Percentiles rank a stretch among this genome's conserved stretches.
phyloP scores from a whole-genome alignment of 2,113 vertebrate species.

The Dromas ardeola region DNA sequence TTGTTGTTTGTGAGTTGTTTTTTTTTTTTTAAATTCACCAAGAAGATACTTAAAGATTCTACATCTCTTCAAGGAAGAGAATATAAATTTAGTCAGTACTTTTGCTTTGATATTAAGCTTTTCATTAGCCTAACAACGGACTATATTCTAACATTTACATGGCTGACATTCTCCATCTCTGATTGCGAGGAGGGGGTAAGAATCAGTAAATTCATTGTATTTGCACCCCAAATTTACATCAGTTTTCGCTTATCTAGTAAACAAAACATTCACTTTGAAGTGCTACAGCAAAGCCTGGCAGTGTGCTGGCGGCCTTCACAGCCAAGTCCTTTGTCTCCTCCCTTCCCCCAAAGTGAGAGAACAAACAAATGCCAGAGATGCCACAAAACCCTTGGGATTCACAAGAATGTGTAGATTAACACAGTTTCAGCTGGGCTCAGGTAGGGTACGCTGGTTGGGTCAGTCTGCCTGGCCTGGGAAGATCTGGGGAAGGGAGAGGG shows the following conservation, averaged over 20 bases:
- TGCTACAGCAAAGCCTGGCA: constrained; percentile 4
- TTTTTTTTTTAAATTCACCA: background rate
- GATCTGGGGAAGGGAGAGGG: background rate
- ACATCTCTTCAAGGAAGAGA: background rate
- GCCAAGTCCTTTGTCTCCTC: constrained; percentile 61
- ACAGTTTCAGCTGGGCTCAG: background rate
- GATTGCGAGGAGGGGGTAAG: background rate
- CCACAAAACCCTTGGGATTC: constrained; percentile 55
- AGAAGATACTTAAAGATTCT: background rate
- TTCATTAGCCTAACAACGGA: background rate
- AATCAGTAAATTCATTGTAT: constrained; percentile 1
- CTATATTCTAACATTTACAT: background rate
- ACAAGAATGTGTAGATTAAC: constrained; percentile 58
- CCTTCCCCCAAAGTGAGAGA: constrained; percentile 61
- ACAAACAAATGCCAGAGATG: constrained; percentile 70
- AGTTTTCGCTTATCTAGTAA: constrained; percentile 18
- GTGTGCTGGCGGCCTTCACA: constrained; percentile 40
- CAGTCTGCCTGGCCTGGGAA: background rate
- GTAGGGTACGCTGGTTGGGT: background rate
- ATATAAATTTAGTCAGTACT: background rate
- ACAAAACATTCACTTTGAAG: constrained; percentile 45
- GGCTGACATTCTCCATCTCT: background rate
- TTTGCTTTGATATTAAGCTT: background rate
- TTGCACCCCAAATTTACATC: constrained; percentile 8
- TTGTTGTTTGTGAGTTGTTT: background rate